Base-by-base conservation (phyloP, 2,797 vertebrate genomes). In the Lates japonicus region DNA sequence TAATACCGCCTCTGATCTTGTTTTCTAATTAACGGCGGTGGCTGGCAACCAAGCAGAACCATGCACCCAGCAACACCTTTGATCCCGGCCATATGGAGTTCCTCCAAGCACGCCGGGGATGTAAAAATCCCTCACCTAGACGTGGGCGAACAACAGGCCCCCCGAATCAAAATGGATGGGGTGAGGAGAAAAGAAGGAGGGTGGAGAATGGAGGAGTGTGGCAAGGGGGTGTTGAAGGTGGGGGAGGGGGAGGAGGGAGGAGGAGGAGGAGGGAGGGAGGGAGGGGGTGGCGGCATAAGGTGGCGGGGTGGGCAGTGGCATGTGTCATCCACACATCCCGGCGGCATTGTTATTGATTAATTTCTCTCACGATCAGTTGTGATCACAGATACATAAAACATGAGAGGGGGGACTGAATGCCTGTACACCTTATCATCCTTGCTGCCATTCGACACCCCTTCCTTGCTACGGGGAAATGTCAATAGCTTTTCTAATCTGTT, bases 1-100 rank as follows among this genome's bases (percentile, higher is more conserved):
- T 96, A 95, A 96, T 96, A 95, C 95, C 94, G 95, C 95, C 95
- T 96, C 95, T 95, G 95, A 96, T 96, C 95, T 95, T 96, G 95
- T 96, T 96, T 96, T 95, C 95, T 96, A 96, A 96, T 96, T 96
- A 96, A 96, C 94, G 92, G 92, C 93, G 92, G 95, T 95, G 94
- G 95, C 95, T 96, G 95, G 94, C 95, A 95, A 95, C 94, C 93
- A 95, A 96, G 95, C 95, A 95, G 95, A 96, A 95, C 94, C 93
- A 87, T 95, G 95, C 95, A 95, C 95, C 95, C 93, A 93, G 94
- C 95, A 94, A 96, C 95, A 96, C 95, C 95, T 96, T 96, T 96
- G 95, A 96, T 96, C 95, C 95, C 90, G 91, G 94, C 95, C 95
- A 96, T 96, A 96, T 96, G 95, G 95, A 95, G 94, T 93, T 95